Conservation (phyloP, 2,888 invertebrate species). For the Mimumesa dahlbomi region DNA sequence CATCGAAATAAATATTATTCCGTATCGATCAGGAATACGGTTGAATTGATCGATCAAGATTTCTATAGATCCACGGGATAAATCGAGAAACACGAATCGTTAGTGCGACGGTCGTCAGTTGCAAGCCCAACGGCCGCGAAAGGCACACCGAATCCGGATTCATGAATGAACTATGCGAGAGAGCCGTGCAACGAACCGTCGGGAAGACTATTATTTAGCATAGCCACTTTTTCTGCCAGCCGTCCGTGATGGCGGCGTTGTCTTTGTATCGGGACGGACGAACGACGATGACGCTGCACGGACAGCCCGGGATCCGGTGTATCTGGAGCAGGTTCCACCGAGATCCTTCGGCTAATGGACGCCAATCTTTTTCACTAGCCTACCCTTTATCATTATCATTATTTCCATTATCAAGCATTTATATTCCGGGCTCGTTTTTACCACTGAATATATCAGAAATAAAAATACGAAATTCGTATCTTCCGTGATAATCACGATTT, state of each 20-base stretch:
- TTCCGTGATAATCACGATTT: too few species aligned
- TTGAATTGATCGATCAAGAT: too few species aligned
- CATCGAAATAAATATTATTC: too few species aligned
- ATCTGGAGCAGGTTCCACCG: conserved; percentile 67
- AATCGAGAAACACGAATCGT: too few species aligned
- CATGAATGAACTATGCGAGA: conserved; percentile 76
- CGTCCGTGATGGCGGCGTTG: conserved; percentile 75
- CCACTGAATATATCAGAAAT: too few species aligned
- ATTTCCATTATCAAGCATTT: conserved; percentile 56
- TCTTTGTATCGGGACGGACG: conserved; percentile 74
- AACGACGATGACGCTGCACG: conserved; percentile 78
- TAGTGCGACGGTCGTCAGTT: neutral
- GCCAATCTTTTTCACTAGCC: conserved; percentile 65
- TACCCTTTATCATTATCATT: conserved; percentile 76
- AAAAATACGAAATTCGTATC: too few species aligned
- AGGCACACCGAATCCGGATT: conserved; percentile 69
- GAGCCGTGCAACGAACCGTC: conserved; percentile 67
- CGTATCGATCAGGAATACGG: too few species aligned
- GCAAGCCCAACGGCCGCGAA: conserved; percentile 53
- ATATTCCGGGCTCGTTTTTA: too few species aligned
- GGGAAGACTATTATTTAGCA: conserved; percentile 79
- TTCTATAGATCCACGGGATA: too few species aligned
- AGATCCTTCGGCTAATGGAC: conserved; percentile 71
- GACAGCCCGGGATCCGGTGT: conserved; percentile 19
- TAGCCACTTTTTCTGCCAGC: conserved; percentile 77